These are phyloP conservation scores for Chrysolina oricalcia DNA, from an alignment of 2,888 invertebrate species.

Conservation along the genomic window DNA sequence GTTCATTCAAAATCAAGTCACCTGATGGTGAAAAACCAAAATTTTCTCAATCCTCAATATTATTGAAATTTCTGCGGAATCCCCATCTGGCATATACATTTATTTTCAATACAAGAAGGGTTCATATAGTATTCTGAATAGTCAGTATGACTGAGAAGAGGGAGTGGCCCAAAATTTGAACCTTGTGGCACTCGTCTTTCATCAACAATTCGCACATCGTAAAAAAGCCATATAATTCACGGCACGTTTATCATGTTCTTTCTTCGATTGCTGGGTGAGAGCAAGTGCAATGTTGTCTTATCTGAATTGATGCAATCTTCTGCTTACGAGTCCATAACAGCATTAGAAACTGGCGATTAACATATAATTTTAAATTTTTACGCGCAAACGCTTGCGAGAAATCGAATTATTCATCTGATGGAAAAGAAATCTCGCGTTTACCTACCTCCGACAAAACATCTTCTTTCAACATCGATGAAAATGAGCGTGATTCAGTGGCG, in stretches of 20 bases:
- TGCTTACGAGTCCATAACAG: slow-evolving; percentile 7
- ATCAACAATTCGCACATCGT: too few species aligned
- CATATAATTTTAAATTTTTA: slow-evolving; percentile 56
- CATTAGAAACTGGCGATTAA: slow-evolving; percentile 43
- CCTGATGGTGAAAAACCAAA: too few species aligned
- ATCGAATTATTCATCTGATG: slow-evolving; percentile 57
- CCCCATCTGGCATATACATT: too few species aligned
- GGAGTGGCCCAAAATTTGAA: too few species aligned
- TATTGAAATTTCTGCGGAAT: too few species aligned
- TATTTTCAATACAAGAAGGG: too few species aligned
- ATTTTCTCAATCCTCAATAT: too few species aligned
- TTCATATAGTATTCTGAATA: too few species aligned
- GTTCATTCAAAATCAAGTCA: too few species aligned
- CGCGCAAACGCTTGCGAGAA: slow-evolving; percentile 58
- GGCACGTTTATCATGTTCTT: slow-evolving; percentile 2
- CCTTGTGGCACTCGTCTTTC: too few species aligned
- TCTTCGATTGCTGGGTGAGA: neutral
- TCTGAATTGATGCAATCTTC: slow-evolving; percentile 27
- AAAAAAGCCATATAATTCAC: slow-evolving; percentile 2
- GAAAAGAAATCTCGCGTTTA: slow-evolving; percentile 47
- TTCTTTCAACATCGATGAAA: slow-evolving; percentile 37
- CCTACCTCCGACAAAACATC: slow-evolving; percentile 9
- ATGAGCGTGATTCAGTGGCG: slow-evolving; percentile 26
- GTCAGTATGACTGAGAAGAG: too few species aligned
- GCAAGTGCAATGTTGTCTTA: slow-evolving; percentile 1